Conservation (phyloP, 2,797 vertebrate genomes). For the Dendrocincla fuliginosa region DNA sequence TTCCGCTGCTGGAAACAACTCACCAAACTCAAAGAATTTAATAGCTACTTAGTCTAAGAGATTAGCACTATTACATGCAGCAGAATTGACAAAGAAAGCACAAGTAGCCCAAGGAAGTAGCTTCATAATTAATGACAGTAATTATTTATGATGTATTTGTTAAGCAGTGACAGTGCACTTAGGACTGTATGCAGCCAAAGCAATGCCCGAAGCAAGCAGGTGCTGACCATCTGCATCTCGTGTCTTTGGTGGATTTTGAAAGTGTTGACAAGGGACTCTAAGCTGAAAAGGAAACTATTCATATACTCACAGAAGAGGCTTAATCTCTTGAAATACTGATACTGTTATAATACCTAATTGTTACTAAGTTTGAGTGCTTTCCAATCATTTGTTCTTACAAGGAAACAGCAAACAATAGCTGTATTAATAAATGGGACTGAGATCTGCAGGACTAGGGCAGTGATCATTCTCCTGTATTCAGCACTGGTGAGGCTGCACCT, state of each 20-base stretch:
- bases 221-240: slow-evolving; percentile 48
- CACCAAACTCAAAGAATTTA: background rate
- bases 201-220: slow-evolving; percentile 33
- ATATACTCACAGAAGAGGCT: background rate
- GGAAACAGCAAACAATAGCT: background rate
- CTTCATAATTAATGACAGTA: slow-evolving; percentile 49
- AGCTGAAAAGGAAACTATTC: background rate
- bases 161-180: slow-evolving; percentile 39
- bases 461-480: background rate
- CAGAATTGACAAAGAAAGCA: slow-evolving; percentile 7
- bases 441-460: background rate
- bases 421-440: background rate
- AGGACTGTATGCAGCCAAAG: background rate
- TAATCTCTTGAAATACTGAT: background rate
- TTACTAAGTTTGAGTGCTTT: background rate
- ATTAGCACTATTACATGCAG: background rate
- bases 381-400: background rate
- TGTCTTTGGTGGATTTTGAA: background rate
- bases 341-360: background rate
- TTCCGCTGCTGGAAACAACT: background rate
- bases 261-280: background rate
- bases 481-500: background rate
- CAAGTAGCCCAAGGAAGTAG: slow-evolving; percentile 1
- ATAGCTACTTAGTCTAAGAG: slow-evolving; percentile 19
- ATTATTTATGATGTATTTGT: slow-evolving; percentile 51